Evolutionary conservation across 2,113 vertebrate species (phyloP).

Genomic region (Phyllopteryx taeniolatus): DNA sequence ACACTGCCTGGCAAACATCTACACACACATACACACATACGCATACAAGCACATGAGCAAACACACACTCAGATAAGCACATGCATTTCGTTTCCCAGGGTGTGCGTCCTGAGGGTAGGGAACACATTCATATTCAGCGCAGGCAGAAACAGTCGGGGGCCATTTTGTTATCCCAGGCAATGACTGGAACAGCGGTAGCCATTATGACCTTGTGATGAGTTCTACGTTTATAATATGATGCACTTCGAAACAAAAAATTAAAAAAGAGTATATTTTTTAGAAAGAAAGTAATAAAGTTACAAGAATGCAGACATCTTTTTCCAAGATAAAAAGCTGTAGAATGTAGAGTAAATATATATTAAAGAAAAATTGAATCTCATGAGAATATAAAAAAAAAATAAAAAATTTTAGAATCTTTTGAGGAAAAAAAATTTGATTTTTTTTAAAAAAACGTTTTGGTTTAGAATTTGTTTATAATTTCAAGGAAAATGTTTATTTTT

Average conservation of each 20-base stretch:
- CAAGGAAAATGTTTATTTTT: too few species aligned
- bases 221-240: conserved; percentile 30
- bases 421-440: neutral
- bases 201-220: conserved; percentile 61
- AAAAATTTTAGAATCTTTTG: neutral
- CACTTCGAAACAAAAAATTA: neutral
- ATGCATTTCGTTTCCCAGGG: conserved; percentile 12
- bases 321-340: neutral
- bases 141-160: conserved; percentile 43
- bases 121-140: conserved; percentile 54
- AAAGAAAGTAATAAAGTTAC: neutral
- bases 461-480: too few species aligned
- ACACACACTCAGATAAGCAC: conserved; percentile 2
- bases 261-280: neutral
- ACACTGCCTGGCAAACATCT: conserved; percentile 23
- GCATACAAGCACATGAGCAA: neutral
- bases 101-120: conserved; percentile 46
- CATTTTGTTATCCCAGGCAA: conserved; percentile 55
- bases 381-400: neutral
- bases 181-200: conserved; percentile 39
- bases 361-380: neutral
- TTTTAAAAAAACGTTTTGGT: too few species aligned
- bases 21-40: conserved; percentile 26
- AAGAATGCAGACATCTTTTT: neutral
- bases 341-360: neutral